A percentile compares a stretch with the other conserved stretches of the same genome.
Evolutionary conservation across 2,113 vertebrate genomes (phyloP).

Genomic region (Myiozetetes cayanensis): DNA sequence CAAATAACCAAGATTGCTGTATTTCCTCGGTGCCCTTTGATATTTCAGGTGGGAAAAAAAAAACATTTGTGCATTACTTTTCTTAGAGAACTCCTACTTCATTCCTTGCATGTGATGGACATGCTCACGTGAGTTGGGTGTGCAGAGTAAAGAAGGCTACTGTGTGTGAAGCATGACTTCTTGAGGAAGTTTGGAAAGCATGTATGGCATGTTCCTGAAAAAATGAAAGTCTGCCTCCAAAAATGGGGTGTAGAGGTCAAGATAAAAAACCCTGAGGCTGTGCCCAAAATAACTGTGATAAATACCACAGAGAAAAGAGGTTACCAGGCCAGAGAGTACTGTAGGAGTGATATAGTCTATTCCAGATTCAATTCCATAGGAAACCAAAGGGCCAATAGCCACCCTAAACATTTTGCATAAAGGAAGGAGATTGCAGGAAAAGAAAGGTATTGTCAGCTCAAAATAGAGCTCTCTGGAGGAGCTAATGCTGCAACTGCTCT

Average conservation of each 20-base stretch:
- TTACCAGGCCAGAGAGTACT: background rate
- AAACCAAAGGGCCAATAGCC: background rate
- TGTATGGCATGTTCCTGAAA: background rate
- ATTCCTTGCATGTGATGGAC: background rate
- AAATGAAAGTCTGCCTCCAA: background rate
- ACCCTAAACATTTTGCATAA: background rate
- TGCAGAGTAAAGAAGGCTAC: background rate
- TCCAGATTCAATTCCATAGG: background rate
- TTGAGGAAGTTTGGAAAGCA: background rate
- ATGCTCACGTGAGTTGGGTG: rapidly evolving
- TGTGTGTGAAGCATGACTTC: background rate
- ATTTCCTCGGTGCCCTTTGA: background rate
- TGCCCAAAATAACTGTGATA: background rate
- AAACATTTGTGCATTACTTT: background rate
- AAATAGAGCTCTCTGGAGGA: background rate
- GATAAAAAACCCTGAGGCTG: background rate
- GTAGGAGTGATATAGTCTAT: background rate
- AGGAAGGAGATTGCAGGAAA: background rate
- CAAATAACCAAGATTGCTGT: background rate
- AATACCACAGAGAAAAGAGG: background rate
- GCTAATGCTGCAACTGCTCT: background rate
- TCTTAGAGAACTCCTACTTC: background rate
- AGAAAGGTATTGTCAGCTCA: background rate
- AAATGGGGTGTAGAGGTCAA: background rate
- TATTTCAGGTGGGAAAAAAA: background rate